Percentiles rank a stretch among this genome's conserved stretches.
These are phyloP conservation scores for Clamator glandarius DNA, from an alignment of 2,797 vertebrate genomes.

Conservation along the genomic window DNA sequence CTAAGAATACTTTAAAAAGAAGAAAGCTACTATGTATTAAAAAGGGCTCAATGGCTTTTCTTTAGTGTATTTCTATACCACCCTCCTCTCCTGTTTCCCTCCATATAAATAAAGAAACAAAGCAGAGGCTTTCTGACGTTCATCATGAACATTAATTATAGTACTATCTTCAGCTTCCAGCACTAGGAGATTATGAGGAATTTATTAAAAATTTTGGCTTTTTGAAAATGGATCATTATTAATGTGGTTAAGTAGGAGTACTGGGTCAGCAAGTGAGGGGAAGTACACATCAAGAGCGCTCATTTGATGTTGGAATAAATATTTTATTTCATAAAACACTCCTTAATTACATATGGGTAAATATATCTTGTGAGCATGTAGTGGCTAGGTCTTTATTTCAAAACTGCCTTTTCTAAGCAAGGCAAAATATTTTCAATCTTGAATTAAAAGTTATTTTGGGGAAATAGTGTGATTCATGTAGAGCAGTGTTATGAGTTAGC, in stretches of 20 bases:
- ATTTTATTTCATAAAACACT: neutral
- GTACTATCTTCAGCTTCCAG: constrained; percentile 83
- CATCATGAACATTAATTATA: constrained; percentile 83
- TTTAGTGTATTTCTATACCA: neutral
- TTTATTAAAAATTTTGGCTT: constrained; percentile 77
- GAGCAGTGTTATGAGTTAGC: neutral
- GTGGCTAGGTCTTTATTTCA: neutral
- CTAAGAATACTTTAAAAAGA: constrained; percentile 14
- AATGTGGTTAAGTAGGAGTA: constrained; percentile 79
- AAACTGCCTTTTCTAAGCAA: neutral
- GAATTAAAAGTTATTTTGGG: neutral
- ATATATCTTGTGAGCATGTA: neutral
- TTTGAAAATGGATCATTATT: constrained; percentile 75
- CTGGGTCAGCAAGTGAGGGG: constrained; percentile 62
- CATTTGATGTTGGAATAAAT: constrained; percentile 50
- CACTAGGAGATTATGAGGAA: constrained; percentile 79
- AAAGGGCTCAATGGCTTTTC: constrained; percentile 29
- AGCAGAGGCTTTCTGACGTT: constrained; percentile 70
- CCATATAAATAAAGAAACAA: constrained; percentile 38
- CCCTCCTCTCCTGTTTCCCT: neutral
- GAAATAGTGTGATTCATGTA: neutral
- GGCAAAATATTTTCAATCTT: neutral
- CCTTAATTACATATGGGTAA: neutral
- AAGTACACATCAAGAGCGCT: constrained; percentile 63
- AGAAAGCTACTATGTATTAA: constrained; percentile 9